Evolutionary conservation across 2,797 vertebrate species (phyloP), one percentile per base, ranked within the genome.

Genomic region (Mus caroli): DNA sequence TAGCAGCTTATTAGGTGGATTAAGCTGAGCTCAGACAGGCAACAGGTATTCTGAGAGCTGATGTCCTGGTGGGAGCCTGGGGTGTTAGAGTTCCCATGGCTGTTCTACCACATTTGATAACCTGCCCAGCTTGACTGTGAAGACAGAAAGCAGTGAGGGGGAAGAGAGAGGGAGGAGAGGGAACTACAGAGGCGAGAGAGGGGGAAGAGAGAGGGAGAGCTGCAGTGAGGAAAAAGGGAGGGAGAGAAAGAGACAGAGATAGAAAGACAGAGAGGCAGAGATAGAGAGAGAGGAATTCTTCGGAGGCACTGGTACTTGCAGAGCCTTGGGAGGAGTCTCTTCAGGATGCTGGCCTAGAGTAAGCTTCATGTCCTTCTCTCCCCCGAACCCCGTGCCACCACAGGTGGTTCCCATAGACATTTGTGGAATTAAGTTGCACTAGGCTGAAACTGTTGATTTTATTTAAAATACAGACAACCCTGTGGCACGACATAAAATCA

Each of bases 1-100:
- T 0, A 2, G 91, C 95, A 96, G 71, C 19, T 34, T 76, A 60
- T 76, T 94, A 93, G 96, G 31, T 69, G 91, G 15, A 91, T 97
- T 97, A 96, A 92, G 85, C 91, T 54, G 97, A 95, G 84, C 88
- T 97, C 85, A 95, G 78, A 62, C 95, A 97, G 96, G 90, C 88
- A 78, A 94, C 86, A 95, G 34, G n/a, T 88, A 67, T 13, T 94
- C 88, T 79, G 54, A 97, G 24, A 94, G 88, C 91, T 96, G 97
- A 93, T n/a, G 62, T 62, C 10, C 20, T 54, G 56, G 15, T 52
- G 24, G 43, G 56, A 73, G 40, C 14, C 52, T 69, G 34, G 62
- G 62, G 12, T 15, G 4, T n/a, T 12, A 54, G 10, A 26, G 34
- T 40, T 17, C n/a, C 60, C 34, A 19, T 43, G n/a, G 43, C 5